Evolutionary conservation across 2,113 vertebrate genomes (phyloP).

Genomic region (Erythrocercus mccallii): DNA sequence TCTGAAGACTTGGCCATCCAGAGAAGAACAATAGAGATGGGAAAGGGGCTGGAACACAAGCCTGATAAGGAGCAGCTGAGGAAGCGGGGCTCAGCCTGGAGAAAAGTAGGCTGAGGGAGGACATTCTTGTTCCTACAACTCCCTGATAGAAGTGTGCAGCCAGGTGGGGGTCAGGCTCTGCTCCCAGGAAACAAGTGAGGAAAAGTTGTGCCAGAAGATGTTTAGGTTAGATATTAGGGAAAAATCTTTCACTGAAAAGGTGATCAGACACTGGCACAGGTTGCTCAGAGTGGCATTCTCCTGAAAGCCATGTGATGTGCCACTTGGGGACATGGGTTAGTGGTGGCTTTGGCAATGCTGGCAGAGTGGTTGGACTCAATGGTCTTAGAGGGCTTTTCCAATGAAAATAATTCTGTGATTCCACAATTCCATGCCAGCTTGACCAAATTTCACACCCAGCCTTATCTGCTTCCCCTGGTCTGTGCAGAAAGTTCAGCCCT

Average conservation of each 20-base stretch:
- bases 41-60: not conserved
- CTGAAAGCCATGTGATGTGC: not conserved
- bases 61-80: not conserved
- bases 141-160: not conserved
- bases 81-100: not conserved
- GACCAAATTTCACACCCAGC: not conserved
- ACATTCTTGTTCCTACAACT: not conserved
- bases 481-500: not conserved
- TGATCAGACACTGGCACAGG: not conserved
- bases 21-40: not conserved
- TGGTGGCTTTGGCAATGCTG: not conserved
- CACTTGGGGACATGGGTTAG: not conserved
- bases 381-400: not conserved
- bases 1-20: not conserved
- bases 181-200: not conserved
- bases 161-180: not conserved
- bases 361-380: not conserved
- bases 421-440: not conserved
- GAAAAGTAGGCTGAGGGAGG: not conserved
- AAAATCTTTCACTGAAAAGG: not conserved
- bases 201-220: not conserved
- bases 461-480: not conserved
- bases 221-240: not conserved
- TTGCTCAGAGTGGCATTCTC: not conserved
- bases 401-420: not conserved